These are phyloP conservation scores for Philhelius pedissequus DNA, from an alignment of 2,888 invertebrate species.

Conservation along the genomic window DNA sequence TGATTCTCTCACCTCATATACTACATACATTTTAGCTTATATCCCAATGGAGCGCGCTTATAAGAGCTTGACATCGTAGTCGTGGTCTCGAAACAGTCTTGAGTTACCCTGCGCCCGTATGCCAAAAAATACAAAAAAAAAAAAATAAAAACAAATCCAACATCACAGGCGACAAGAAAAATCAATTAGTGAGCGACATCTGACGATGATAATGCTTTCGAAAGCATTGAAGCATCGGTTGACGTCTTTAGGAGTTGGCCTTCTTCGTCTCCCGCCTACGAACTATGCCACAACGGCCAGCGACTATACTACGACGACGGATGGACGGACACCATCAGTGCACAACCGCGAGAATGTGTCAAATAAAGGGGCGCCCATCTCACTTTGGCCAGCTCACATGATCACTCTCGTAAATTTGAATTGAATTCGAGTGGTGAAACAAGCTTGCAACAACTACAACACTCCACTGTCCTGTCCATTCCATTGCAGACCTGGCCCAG, in stretches of 20 bases:
- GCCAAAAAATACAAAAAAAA: background rate
- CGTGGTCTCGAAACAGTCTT: conserved; percentile 32
- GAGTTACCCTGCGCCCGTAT: background rate
- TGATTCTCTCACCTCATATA: conserved; percentile 47
- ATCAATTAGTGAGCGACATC: conserved; percentile 79
- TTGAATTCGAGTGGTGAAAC: conserved; percentile 65
- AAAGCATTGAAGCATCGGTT: conserved; percentile 66
- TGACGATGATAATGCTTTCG: conserved; percentile 78
- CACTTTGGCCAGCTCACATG: conserved; percentile 67
- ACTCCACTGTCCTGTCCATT: background rate
- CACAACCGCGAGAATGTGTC: conserved; percentile 55
- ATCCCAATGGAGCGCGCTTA: conserved; percentile 18
- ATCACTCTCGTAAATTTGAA: conserved; percentile 69
- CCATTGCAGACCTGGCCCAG: background rate
- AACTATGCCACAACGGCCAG: background rate
- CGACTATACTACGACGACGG: background rate
- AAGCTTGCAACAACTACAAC: conserved; percentile 59
- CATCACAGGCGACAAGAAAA: conserved; percentile 78
- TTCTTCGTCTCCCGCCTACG: background rate
- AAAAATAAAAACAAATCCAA: conserved; percentile 47
- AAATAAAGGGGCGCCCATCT: conserved; percentile 67
- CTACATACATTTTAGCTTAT: background rate
- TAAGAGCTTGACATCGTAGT: conserved; percentile 37
- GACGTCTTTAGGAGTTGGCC: conserved; percentile 47
- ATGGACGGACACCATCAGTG: conserved; percentile 51